These are phyloP conservation scores for Metaphire vulgaris DNA, from an alignment of 1,140 invertebrate genomes.

Conservation along the genomic window DNA sequence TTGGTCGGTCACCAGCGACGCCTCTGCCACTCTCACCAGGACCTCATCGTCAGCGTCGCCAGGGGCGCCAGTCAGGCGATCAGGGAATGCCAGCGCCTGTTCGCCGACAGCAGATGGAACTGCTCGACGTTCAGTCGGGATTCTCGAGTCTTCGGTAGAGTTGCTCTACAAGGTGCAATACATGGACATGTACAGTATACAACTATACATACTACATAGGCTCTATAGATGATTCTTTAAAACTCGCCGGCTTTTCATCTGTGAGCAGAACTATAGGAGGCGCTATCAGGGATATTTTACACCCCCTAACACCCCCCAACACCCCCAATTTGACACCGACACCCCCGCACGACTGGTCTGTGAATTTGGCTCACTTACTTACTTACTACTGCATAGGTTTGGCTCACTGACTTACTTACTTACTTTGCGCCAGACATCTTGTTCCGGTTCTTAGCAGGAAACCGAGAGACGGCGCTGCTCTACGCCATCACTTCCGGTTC, in stretches of 20 bases:
- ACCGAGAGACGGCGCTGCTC: slow-evolving; percentile 64
- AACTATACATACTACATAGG: background rate
- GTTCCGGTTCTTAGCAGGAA: background rate
- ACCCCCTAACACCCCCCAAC: too few species aligned
- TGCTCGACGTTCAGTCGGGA: slow-evolving; percentile 47
- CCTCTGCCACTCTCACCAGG: slow-evolving; percentile 18
- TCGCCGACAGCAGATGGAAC: slow-evolving; percentile 49
- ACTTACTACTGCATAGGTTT: too few species aligned
- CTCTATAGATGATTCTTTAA: too few species aligned
- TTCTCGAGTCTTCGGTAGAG: slow-evolving; percentile 46
- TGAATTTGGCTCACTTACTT: too few species aligned
- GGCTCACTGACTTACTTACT: background rate
- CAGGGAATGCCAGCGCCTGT: slow-evolving; percentile 50
- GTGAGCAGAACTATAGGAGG: too few species aligned
- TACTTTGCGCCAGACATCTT: too few species aligned
- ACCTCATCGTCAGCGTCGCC: slow-evolving; percentile 50
- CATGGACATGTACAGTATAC: background rate
- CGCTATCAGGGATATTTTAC: too few species aligned
- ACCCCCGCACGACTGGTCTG: too few species aligned
- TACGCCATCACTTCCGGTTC: slow-evolving; percentile 85
- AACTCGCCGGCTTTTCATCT: too few species aligned
- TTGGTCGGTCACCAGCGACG: background rate
- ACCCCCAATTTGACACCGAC: too few species aligned
- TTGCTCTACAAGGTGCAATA: slow-evolving; percentile 44
- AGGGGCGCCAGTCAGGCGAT: slow-evolving; percentile 49